Evolutionary conservation across 2,888 invertebrate genomes (phyloP).

Genomic region (Oligia strigilis): DNA sequence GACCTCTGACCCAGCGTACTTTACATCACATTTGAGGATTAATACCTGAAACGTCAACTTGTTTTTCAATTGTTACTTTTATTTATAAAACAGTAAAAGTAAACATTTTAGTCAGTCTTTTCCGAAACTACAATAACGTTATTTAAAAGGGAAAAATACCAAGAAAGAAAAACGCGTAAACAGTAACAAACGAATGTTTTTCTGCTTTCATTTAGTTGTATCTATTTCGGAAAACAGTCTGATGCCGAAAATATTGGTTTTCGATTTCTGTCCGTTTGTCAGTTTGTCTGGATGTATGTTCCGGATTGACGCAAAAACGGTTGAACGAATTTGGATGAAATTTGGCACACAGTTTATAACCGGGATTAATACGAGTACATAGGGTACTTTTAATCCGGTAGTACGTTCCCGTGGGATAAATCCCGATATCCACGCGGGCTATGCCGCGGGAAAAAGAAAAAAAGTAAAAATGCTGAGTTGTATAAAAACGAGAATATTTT

Average conservation of each 20-base stretch:
- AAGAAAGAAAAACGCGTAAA: too few species aligned
- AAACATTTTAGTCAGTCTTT: background rate
- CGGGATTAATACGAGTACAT: background rate
- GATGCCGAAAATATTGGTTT: too few species aligned
- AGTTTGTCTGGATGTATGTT: too few species aligned
- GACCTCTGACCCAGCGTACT: background rate
- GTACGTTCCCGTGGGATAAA: background rate
- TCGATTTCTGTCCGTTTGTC: too few species aligned
- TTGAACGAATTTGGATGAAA: background rate
- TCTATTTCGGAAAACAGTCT: too few species aligned
- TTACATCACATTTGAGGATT: background rate
- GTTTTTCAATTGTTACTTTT: background rate
- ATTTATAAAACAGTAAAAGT: too few species aligned
- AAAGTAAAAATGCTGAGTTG: background rate
- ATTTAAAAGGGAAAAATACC: background rate
- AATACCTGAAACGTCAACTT: background rate
- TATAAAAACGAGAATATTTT: conserved; percentile 19
- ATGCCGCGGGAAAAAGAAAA: too few species aligned
- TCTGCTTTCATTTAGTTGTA: background rate
- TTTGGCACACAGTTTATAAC: background rate
- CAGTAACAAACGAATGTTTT: background rate
- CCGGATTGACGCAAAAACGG: too few species aligned
- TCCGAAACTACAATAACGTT: background rate
- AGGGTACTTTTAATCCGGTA: background rate
- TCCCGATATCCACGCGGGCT: background rate